Percentiles rank a stretch among this genome's conserved stretches.
Conservation (phyloP, 2,113 vertebrate species). For the Pterocles burchelli region DNA sequence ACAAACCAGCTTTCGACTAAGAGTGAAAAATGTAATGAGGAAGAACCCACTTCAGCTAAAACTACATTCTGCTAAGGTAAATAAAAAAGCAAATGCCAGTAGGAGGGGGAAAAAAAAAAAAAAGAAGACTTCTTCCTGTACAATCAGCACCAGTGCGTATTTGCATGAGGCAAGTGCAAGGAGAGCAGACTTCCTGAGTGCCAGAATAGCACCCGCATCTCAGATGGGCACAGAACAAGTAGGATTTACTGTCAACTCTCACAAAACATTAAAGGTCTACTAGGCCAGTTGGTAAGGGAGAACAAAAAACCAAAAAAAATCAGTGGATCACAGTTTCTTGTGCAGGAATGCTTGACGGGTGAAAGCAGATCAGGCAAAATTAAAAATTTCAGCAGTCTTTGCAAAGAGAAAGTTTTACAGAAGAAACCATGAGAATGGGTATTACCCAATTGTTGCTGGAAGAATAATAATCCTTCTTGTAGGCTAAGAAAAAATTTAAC, state of each 20-base stretch:
- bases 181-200: not conserved
- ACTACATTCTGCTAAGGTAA: not conserved
- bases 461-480: not conserved
- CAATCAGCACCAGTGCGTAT: not conserved
- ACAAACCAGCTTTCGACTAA: not conserved
- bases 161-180: not conserved
- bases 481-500: not conserved
- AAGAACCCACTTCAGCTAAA: not conserved
- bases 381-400: not conserved
- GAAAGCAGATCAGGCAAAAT: not conserved
- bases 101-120: not conserved
- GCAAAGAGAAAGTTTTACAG: not conserved
- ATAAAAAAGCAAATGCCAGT: not conserved
- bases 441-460: not conserved
- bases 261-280: not conserved
- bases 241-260: not conserved
- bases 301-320: not conserved
- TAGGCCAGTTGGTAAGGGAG: not conserved
- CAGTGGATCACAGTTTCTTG: not conserved
- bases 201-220: not conserved
- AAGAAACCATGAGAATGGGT: fast-evolving
- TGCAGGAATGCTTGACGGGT: not conserved
- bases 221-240: not conserved
- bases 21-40: not conserved
- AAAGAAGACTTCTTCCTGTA: not conserved